phyloP scores from a whole-genome alignment of 35 echinoderm and acorn worm species.

The Ophioderma brevispina region DNA sequence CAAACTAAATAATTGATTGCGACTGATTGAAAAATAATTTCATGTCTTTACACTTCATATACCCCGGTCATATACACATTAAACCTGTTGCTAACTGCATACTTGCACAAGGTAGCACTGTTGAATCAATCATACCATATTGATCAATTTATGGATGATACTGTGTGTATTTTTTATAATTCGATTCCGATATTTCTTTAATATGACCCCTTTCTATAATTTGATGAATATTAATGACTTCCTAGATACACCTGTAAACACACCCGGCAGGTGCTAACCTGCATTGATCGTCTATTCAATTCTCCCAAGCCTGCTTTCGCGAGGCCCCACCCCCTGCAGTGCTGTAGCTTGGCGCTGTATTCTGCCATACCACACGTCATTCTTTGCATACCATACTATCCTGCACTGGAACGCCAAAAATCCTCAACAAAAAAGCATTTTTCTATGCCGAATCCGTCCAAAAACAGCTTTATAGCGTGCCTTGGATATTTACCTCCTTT shows the following conservation, averaged over 20 bases:
- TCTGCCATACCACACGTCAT: slow-evolving; percentile 99
- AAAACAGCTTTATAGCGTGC: slow-evolving; percentile 75
- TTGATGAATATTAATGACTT: slow-evolving; percentile 12
- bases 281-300: slow-evolving; percentile 77
- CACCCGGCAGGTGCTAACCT: neutral
- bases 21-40: no score
- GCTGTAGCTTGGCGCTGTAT: slow-evolving; percentile 91
- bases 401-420: slow-evolving; percentile 99
- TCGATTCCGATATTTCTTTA: no score
- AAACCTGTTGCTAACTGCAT: no score
- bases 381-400: slow-evolving; percentile 96
- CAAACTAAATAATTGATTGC: no score
- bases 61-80: no score
- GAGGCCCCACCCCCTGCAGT: slow-evolving; percentile 99
- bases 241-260: slow-evolving; percentile 7
- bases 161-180: no score
- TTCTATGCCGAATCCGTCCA: slow-evolving; percentile 80
- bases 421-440: slow-evolving; percentile 94
- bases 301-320: slow-evolving; percentile 76
- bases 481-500: slow-evolving; percentile 72
- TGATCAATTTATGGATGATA: no score
- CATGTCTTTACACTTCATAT: no score
- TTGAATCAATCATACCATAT: no score
- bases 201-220: neutral
- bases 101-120: no score